Conservation (phyloP, 2,888 invertebrate genomes). For the Ischnus inquisitorius region DNA sequence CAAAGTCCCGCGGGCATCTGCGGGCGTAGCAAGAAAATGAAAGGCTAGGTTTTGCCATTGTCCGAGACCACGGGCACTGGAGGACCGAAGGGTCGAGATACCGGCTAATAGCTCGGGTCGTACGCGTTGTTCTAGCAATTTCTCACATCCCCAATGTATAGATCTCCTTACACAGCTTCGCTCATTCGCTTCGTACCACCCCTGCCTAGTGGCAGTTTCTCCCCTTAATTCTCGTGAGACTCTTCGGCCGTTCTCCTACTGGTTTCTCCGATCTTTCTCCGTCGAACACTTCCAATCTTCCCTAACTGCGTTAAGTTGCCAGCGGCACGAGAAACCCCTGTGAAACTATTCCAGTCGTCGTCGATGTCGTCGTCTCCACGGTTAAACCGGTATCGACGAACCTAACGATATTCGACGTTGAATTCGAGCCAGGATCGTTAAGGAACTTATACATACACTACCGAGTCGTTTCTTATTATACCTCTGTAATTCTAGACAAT, state of each 20-base stretch:
- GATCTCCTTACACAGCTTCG: not conserved
- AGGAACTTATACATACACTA: slow-evolving; percentile 4
- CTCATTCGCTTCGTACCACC: not conserved
- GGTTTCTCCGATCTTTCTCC: slow-evolving; percentile 49
- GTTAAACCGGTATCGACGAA: slow-evolving; percentile 43
- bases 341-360: slow-evolving; percentile 46
- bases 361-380: slow-evolving; percentile 28
- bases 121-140: slow-evolving; percentile 14
- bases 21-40: not conserved
- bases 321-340: slow-evolving; percentile 20
- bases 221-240: slow-evolving; percentile 28
- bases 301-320: slow-evolving; percentile 68
- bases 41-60: not conserved
- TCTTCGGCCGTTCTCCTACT: slow-evolving; percentile 21
- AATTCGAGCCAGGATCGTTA: slow-evolving; percentile 9
- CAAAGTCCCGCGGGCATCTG: slow-evolving; percentile 26
- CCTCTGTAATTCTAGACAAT: not conserved
- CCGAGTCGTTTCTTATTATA: not conserved
- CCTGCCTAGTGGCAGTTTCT: not conserved
- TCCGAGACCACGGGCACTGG: not conserved
- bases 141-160: not conserved
- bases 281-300: slow-evolving; percentile 69
- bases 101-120: slow-evolving; percentile 8
- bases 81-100: slow-evolving; percentile 3
- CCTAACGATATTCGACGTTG: slow-evolving; percentile 56